Evolutionary conservation across 1,140 invertebrate genomes (phyloP), one percentile per base, ranked within the genome.

Genomic region (Eueides isabella): DNA sequence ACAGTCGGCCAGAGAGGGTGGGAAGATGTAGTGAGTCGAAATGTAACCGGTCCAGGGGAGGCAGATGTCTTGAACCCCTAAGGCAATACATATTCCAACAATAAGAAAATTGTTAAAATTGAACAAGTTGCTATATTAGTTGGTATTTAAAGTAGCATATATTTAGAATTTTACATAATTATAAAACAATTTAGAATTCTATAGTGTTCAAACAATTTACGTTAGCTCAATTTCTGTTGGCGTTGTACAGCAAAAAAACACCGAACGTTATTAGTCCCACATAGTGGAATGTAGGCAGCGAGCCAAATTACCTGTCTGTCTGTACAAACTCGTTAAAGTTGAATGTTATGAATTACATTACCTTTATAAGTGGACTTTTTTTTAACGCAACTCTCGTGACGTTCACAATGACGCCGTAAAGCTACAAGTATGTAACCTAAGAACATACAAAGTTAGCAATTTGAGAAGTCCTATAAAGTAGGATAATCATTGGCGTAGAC

Each of bases 11-110:
- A 84, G 89, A 94, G 83, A 80, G 82, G 83, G 89, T 92, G 81
- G 86, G 88, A 61, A 44, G 69, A 71, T 88, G 89, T 82, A 86
- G 81, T 85, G 84, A 89, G 85, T 87, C 86, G 90, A 93, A 93
- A 93, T 89, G 86, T 89, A 92, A 92, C 87, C 90, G 87, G 88
- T 91, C 88, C 80, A 81, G 75, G 82, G 86, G 88, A 90, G 82
- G 89, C 90, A 92, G 89, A 90, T 91, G 89, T 83, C 83, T 75
- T 75, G 87, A 90, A 89, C 85, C 91, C 90, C 89, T 71, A 80
- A 80, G 86, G 90, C 87, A 84, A 86, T 82, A 84, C 86, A 87
- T 84, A 90, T 88, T 85, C 87, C 85, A 85, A 88, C 87, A 85
- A 89, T 85, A 87, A 88, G 83, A 91, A 87, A 89, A 90, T 90